Conservation (phyloP, 92 coral and sea anemone species). For the Muricea muricata region DNA sequence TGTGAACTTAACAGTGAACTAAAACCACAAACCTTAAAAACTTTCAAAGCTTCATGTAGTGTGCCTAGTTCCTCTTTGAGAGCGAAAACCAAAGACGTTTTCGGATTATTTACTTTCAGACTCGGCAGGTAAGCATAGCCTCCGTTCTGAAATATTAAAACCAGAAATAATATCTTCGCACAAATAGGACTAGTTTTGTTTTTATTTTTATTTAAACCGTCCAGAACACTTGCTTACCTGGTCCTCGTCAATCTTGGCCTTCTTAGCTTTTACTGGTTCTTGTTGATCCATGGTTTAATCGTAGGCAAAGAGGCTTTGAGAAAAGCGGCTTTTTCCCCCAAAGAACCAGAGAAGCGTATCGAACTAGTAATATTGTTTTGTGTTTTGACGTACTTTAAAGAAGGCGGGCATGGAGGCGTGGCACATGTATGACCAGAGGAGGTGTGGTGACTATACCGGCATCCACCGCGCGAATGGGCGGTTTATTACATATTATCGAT, state of each 20-base stretch:
- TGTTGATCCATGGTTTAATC: not conserved
- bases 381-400: no score
- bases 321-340: no score
- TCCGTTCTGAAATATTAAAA: not conserved
- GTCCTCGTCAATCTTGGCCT: not conserved
- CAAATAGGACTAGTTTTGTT: not conserved
- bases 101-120: conserved; percentile 51
- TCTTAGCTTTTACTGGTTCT: not conserved
- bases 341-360: no score
- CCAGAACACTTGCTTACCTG: not conserved
- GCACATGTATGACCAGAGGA: no score
- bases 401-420: no score
- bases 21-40: conserved; percentile 82
- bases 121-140: conserved; percentile 41
- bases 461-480: no score
- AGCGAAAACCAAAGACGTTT: conserved; percentile 88
- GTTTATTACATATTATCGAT: no score
- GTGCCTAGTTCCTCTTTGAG: conserved; percentile 94
- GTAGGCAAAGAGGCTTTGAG: no score
- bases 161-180: not conserved
- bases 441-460: no score
- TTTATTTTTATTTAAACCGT: not conserved
- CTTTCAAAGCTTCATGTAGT: conserved; percentile 84
- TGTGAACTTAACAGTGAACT: no score
- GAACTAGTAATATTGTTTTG: no score